Percentiles rank a stretch among this genome's conserved stretches.
These are phyloP conservation scores for Harlomillsia oculata DNA, from an alignment of 1,140 invertebrate species.

Conservation along the genomic window DNA sequence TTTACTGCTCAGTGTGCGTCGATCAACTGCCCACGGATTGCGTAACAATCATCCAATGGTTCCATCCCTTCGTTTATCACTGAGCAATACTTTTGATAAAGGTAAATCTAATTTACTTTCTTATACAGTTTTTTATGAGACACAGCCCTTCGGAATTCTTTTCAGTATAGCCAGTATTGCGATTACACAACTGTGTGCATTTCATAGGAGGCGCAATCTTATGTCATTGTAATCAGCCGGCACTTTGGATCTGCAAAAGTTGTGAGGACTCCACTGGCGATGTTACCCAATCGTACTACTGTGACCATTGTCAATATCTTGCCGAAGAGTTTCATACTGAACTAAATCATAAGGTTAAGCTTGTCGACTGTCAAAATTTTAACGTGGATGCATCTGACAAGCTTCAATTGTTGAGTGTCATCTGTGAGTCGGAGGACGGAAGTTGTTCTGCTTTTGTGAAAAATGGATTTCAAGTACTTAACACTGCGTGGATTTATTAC, in stretches of 20 bases:
- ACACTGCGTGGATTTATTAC: too few species aligned
- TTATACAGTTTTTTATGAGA: neutral
- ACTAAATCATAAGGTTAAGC: neutral
- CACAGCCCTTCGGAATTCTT: too few species aligned
- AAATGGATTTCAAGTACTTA: too few species aligned
- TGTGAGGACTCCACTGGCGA: neutral
- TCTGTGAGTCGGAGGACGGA: neutral
- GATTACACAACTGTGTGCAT: too few species aligned
- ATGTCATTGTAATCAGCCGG: neutral
- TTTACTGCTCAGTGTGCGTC: neutral
- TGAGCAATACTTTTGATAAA: too few species aligned
- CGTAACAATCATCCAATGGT: too few species aligned
- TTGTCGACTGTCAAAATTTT: neutral
- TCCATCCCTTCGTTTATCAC: too few species aligned
- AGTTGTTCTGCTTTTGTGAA: neutral
- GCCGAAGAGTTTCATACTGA: conserved; percentile 1
- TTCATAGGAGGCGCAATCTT: neutral
- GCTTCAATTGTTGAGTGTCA: neutral
- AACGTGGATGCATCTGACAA: neutral
- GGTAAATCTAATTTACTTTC: neutral
- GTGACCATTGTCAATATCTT: conserved; percentile 5
- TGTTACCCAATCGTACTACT: neutral
- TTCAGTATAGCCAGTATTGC: too few species aligned
- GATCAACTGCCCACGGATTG: too few species aligned
- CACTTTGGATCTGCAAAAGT: neutral